Conservation (phyloP, 2,113 vertebrate species). For the Panurus biarmicus region DNA sequence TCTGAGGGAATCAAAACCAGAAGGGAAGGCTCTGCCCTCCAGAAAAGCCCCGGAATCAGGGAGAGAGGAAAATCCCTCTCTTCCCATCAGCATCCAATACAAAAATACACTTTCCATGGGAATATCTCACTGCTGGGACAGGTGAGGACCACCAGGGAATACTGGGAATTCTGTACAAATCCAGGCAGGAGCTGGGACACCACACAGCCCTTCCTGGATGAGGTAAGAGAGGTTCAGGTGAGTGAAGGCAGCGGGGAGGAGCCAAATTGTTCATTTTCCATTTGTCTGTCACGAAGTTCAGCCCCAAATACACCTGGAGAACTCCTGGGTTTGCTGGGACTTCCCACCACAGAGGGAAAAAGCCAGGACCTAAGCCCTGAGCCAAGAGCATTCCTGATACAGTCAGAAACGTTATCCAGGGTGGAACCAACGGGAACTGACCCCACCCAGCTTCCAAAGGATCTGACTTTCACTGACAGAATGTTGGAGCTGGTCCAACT, state of each 20-base stretch:
- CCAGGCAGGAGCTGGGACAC: not conserved
- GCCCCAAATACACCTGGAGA: fast-evolving
- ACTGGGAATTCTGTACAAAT: not conserved
- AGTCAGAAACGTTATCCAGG: fast-evolving
- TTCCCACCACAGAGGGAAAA: fast-evolving
- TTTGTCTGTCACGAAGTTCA: not conserved
- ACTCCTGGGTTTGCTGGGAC: no score
- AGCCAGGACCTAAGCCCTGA: fast-evolving
- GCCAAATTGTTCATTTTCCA: not conserved
- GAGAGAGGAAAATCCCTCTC: not conserved
- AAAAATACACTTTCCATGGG: not conserved
- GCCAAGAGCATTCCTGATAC: fast-evolving
- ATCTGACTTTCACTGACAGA: fast-evolving
- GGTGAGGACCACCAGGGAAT: not conserved
- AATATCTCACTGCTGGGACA: not conserved
- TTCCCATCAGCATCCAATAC: not conserved
- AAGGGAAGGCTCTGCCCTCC: not conserved
- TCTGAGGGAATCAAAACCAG: not conserved
- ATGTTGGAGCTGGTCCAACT: fast-evolving
- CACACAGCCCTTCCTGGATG: not conserved
- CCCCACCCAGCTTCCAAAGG: not conserved
- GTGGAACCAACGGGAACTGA: fast-evolving
- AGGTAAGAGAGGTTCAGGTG: not conserved
- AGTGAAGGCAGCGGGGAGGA: not conserved
- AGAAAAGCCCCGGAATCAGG: not conserved